These are phyloP conservation scores for Propithecus deckenii DNA, from an alignment of 2,797 vertebrate genomes.

Conservation along the genomic window DNA sequence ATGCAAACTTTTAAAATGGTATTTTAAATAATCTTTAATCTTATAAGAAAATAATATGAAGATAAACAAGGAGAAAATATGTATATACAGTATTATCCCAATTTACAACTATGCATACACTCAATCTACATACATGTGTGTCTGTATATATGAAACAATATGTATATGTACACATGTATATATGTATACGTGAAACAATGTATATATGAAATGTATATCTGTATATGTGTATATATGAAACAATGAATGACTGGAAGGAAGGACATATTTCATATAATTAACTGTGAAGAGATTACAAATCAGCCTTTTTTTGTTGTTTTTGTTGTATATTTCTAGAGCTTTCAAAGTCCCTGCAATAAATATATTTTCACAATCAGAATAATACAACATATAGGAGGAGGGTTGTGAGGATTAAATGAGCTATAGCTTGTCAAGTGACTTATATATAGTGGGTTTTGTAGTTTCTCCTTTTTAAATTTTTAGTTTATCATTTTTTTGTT, in stretches of 20 bases:
- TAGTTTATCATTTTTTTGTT: neutral
- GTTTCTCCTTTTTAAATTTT: neutral
- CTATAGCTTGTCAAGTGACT: neutral
- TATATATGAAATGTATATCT: too few species aligned
- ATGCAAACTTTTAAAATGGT: neutral
- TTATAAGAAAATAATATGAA: neutral
- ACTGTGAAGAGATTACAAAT: neutral
- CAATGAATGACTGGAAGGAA: neutral
- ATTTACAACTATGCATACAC: neutral
- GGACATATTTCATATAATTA: neutral
- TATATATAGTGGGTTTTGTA: neutral
- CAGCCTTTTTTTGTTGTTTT: neutral
- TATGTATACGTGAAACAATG: too few species aligned
- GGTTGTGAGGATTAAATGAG: neutral
- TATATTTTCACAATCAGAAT: neutral
- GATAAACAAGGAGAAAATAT: neutral
- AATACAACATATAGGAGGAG: neutral
- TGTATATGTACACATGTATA: too few species aligned
- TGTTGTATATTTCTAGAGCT: neutral
- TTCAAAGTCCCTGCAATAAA: neutral
- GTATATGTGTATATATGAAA: too few species aligned
- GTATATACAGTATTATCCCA: neutral
- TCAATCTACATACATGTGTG: neutral
- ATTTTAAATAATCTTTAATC: slow-evolving; percentile 9
- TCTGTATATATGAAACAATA: neutral